A percentile compares a stretch with the other conserved stretches of the same genome.
phyloP scores from a whole-genome alignment of 2,888 invertebrate species.

The Mythimna impura region DNA sequence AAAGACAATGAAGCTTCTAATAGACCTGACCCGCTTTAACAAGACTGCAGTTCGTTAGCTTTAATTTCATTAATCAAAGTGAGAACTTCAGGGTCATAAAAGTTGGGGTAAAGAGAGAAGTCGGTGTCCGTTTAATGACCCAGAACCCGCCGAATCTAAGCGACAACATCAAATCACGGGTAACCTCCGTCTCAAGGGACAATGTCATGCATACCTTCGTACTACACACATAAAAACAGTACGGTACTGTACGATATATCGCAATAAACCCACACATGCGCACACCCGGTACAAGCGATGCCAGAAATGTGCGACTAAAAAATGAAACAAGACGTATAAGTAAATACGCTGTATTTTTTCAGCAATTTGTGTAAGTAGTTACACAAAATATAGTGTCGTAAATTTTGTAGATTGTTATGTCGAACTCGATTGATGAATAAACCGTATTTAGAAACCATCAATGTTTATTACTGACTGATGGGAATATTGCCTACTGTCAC shows the following conservation, averaged over 20 bases:
- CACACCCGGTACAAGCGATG: constrained; percentile 22
- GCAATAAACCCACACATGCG: constrained; percentile 16
- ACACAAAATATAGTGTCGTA: constrained; percentile 30
- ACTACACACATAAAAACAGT: constrained; percentile 28
- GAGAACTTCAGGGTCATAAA: constrained; percentile 40
- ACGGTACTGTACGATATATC: constrained; percentile 4
- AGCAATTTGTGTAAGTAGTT: constrained; percentile 52
- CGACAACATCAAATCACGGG: constrained; percentile 68
- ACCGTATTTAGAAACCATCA: constrained; percentile 48
- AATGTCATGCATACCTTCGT: constrained; percentile 46
- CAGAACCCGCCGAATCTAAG: constrained; percentile 61
- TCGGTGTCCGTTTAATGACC: constrained; percentile 65
- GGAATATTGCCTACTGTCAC: constrained; percentile 15
- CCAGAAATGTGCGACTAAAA: constrained; percentile 43
- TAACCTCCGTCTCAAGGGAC: constrained; percentile 54
- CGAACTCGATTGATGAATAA: constrained; percentile 38
- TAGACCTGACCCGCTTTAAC: constrained; percentile 16
- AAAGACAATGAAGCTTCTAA: constrained; percentile 36
- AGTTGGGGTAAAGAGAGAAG: constrained; percentile 28
- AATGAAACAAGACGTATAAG: constrained; percentile 32
- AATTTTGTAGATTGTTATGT: constrained; percentile 35
- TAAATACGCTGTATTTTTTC: constrained; percentile 24
- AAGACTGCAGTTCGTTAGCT: constrained; percentile 44
- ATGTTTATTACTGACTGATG: constrained; percentile 42
- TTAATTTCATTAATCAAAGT: constrained; percentile 54